Evolutionary conservation across 2,113 vertebrate species (phyloP).

Genomic region (Varanus salvator): DNA sequence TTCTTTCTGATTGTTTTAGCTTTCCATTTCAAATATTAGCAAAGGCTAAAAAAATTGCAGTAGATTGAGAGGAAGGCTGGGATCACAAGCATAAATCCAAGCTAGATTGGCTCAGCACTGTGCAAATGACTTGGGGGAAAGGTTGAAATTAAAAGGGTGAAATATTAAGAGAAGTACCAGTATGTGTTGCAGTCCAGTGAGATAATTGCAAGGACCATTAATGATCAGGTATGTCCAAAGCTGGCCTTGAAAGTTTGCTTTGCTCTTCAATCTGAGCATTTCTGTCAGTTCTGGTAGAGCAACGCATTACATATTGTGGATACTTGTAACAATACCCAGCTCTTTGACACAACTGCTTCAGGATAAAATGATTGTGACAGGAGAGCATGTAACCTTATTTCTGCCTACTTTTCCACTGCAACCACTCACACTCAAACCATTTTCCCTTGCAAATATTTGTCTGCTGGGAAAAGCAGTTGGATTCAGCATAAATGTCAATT

Average conservation of each 20-base stretch:
- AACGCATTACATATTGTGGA: background rate
- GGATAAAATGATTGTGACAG: background rate
- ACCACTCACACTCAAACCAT: background rate
- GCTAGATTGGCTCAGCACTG: background rate
- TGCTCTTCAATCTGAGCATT: background rate
- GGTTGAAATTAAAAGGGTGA: background rate
- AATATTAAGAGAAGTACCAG: too few relatives aligned
- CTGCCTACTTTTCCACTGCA: background rate
- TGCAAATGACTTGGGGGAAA: background rate
- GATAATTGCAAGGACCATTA: background rate
- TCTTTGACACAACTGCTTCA: too few relatives aligned
- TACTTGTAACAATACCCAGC: background rate
- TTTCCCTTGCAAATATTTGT: background rate
- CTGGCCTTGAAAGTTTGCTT: background rate
- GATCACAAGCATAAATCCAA: background rate
- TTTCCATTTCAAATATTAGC: slow-evolving; percentile 5
- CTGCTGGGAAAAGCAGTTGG: too few relatives aligned
- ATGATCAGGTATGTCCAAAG: background rate
- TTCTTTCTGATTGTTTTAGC: background rate
- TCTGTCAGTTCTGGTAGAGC: background rate
- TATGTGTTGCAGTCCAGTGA: background rate
- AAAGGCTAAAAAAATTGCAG: background rate
- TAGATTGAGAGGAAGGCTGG: background rate
- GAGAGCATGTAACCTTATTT: too few relatives aligned
- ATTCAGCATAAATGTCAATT: too few relatives aligned